Evolutionary conservation across 1,140 invertebrate genomes (phyloP).

Genomic region (Drosophila parvula): DNA sequence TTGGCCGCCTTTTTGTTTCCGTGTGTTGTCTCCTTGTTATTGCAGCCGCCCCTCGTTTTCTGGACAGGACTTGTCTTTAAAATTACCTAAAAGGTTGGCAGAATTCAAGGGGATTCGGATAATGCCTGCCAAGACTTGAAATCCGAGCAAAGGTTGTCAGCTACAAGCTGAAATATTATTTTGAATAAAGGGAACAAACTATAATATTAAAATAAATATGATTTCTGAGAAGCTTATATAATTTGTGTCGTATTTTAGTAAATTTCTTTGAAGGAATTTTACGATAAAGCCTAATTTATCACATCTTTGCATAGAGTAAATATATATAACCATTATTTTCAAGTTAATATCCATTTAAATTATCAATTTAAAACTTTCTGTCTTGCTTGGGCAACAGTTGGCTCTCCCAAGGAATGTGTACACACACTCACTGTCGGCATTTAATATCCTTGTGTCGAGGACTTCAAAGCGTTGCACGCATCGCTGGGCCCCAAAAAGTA

Average conservation of each 20-base stretch:
- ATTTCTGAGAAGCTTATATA: too few relatives aligned
- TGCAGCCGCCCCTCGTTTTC: constrained; percentile 21
- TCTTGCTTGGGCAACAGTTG: constrained; percentile 5
- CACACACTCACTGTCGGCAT: neutral
- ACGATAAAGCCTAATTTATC: neutral
- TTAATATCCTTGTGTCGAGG: constrained; percentile 20
- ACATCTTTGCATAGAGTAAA: neutral
- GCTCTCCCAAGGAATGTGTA: neutral
- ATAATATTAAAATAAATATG: too few relatives aligned
- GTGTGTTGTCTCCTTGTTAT: constrained; percentile 2
- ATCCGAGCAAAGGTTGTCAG: neutral
- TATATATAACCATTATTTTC: neutral
- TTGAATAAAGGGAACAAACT: neutral
- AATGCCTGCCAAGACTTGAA: neutral
- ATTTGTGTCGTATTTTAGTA: neutral
- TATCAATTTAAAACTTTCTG: neutral
- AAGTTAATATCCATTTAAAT: constrained; percentile 3
- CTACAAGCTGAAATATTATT: neutral
- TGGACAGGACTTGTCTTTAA: constrained; percentile 55
- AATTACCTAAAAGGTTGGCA: constrained; percentile 66
- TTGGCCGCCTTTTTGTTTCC: constrained; percentile 25
- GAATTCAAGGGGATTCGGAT: constrained; percentile 32
- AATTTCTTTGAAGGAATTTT: neutral
- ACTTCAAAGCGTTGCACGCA: constrained; percentile 68
- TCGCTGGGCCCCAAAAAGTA: constrained; percentile 66